Percentiles rank a stretch among this genome's conserved stretches.
Conservation (phyloP, 2,888 invertebrate genomes). For the Aquatica leii region DNA sequence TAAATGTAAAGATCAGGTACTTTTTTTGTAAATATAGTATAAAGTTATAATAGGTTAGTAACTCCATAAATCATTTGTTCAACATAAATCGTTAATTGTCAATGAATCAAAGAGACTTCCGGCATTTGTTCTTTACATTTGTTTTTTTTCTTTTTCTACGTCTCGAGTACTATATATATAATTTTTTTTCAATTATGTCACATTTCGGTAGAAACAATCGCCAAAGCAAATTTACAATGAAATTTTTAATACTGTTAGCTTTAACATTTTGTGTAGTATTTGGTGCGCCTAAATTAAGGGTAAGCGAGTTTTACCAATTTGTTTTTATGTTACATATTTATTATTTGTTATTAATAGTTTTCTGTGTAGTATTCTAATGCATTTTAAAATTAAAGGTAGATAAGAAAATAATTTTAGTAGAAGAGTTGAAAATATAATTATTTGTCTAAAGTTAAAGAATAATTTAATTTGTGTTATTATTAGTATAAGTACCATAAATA, state of each 20-base stretch:
- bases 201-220: constrained; percentile 12
- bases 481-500: no score
- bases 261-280: constrained; percentile 51
- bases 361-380: no score
- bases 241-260: constrained; percentile 47
- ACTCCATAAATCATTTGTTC: not conserved
- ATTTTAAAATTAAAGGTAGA: no score
- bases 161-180: constrained; percentile 41
- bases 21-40: no score
- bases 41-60: no score
- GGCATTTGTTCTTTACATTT: constrained; percentile 38
- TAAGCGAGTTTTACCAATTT: constrained; percentile 42
- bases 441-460: no score
- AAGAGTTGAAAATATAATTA: no score
- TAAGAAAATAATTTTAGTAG: no score
- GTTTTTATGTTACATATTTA: not conserved
- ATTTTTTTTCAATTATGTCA: no score
- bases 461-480: no score
- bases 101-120: constrained; percentile 40
- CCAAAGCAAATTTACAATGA: constrained; percentile 45
- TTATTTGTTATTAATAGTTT: no score
- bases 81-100: constrained; percentile 27
- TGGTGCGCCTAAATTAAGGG: constrained; percentile 55
- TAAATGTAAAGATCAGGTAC: no score
- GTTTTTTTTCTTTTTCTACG: constrained; percentile 20